Conservation (phyloP, 1,140 invertebrate genomes). For the Ceratosolen fusciceps region DNA sequence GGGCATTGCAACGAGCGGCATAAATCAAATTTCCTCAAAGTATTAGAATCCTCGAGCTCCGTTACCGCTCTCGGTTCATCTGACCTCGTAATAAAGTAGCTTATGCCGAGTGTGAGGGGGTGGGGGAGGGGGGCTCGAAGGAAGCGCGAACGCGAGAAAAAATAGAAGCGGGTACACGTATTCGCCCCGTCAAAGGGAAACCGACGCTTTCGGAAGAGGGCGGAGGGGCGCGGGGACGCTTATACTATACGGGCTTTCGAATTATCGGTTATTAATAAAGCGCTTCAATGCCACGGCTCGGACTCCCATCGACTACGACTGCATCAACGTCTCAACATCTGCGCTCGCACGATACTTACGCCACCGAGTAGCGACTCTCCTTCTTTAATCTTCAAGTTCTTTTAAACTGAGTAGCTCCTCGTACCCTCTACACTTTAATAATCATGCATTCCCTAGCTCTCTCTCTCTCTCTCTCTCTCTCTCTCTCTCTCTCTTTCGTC, state of each 20-base stretch:
- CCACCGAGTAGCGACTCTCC: too few relatives aligned
- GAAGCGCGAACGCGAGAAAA: not conserved
- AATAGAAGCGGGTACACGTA: not conserved
- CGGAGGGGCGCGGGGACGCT: slow-evolving; percentile 51
- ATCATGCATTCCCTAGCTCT: too few relatives aligned
- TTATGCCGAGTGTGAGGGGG: not conserved
- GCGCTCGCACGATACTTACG: not conserved
- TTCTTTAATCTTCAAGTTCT: too few relatives aligned
- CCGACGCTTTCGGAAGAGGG: slow-evolving; percentile 27
- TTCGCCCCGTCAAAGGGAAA: not conserved
- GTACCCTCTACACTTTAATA: too few relatives aligned
- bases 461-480: not conserved
- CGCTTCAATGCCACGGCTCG: slow-evolving; percentile 52
- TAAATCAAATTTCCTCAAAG: not conserved
- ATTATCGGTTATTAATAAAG: slow-evolving; percentile 68
- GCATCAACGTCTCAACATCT: slow-evolving; percentile 21
- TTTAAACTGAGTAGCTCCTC: too few relatives aligned
- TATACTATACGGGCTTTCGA: slow-evolving; percentile 61
- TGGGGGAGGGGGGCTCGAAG: slow-evolving; percentile 20
- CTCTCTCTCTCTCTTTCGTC: slow-evolving; percentile 50
- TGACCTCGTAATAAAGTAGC: slow-evolving; percentile 20
- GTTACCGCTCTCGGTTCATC: not conserved
- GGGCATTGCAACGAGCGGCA: too few relatives aligned
- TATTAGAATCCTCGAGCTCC: not conserved
- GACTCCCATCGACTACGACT: not conserved